These are phyloP conservation scores for Catagonus wagneri DNA, from an alignment of 2,113 vertebrate genomes.

Conservation along the genomic window DNA sequence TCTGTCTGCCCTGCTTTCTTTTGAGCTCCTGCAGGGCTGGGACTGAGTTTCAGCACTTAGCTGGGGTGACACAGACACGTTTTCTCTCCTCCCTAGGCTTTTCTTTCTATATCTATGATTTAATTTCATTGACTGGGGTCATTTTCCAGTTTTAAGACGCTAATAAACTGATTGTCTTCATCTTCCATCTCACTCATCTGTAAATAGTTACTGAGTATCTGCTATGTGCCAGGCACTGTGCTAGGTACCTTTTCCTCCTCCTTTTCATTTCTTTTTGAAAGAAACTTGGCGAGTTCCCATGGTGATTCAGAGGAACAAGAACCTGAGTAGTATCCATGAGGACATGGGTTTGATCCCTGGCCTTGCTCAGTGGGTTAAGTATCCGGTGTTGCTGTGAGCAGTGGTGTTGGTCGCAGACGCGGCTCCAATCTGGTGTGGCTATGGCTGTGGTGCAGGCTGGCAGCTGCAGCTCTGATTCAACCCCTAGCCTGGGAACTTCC, in stretches of 20 bases:
- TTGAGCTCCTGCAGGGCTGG: neutral
- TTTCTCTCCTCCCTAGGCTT: neutral
- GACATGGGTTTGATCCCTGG: no score
- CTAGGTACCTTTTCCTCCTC: neutral
- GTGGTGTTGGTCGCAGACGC: no score
- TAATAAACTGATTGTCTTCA: neutral
- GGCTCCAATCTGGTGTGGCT: no score
- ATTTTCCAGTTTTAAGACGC: neutral
- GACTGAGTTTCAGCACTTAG: neutral
- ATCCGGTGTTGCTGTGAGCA: no score
- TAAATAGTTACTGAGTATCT: neutral
- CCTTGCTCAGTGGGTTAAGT: no score
- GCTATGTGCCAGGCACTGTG: neutral
- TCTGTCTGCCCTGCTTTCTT: neutral
- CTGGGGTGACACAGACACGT: neutral
- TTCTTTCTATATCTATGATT: conserved; percentile 35
- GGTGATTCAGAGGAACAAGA: no score
- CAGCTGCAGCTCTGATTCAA: no score
- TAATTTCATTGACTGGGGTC: neutral
- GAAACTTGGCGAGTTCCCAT: conserved; percentile 70
- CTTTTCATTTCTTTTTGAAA: conserved; percentile 82
- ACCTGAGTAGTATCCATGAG: no score
- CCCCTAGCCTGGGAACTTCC: no score
- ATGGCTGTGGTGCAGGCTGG: no score
- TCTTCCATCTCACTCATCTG: neutral